Evolutionary conservation across 2,113 vertebrate species (phyloP).

Genomic region (Phyllostomus hastatus): DNA sequence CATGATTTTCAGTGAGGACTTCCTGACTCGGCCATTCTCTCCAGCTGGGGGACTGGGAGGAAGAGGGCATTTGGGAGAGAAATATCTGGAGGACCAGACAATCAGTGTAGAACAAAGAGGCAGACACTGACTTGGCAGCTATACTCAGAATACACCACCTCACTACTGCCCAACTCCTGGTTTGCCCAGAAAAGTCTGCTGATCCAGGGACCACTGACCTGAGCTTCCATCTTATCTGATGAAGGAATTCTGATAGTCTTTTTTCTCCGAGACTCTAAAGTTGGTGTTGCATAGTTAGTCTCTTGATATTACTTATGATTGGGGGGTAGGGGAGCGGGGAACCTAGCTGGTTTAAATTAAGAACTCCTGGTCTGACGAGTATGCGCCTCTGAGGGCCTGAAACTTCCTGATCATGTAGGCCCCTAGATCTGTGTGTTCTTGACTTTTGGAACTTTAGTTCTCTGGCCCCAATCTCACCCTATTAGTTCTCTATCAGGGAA

Average conservation of each 20-base stretch:
- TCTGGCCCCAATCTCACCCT: neutral
- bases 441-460: neutral
- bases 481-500: neutral
- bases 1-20: neutral
- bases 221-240: neutral
- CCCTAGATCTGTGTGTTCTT: neutral
- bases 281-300: neutral
- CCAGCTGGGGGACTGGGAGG: neutral
- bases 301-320: neutral
- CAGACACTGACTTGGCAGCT: neutral
- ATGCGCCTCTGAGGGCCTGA: no score
- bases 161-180: neutral
- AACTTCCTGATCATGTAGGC: neutral
- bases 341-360: neutral
- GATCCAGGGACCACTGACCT: neutral
- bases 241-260: neutral
- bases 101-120: neutral
- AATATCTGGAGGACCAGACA: neutral
- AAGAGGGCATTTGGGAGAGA: neutral
- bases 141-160: neutral
- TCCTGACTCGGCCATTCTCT: neutral
- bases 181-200: neutral
- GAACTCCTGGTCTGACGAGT: neutral
- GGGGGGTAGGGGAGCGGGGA: neutral
- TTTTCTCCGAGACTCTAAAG: neutral